Percentiles rank a stretch among this genome's conserved stretches.
These are phyloP conservation scores for Megalops cyprinoides DNA, from an alignment of 2,797 vertebrate genomes.

Conservation along the genomic window DNA sequence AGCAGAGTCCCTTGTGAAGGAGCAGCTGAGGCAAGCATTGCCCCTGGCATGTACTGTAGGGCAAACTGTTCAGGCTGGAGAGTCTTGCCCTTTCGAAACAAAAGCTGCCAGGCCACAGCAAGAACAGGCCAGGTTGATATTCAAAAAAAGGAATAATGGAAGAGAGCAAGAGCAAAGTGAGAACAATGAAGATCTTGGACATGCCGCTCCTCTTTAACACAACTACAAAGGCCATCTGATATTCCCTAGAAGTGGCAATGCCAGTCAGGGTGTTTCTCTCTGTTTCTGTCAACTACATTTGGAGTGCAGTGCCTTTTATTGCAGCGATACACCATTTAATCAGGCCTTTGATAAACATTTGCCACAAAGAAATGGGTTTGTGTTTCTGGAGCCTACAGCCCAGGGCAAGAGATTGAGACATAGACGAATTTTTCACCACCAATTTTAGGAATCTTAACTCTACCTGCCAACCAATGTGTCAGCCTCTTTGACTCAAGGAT, in stretches of 20 bases:
- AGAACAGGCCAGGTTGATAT: conserved; percentile 69
- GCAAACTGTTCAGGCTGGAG: conserved; percentile 79
- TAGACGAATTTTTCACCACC: conserved; percentile 73
- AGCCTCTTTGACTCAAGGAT: conserved; percentile 77
- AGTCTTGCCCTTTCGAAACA: conserved; percentile 92
- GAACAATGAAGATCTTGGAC: conserved; percentile 70
- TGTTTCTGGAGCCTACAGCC: conserved; percentile 75
- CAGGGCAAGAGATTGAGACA: conserved; percentile 74
- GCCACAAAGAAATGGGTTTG: conserved; percentile 75
- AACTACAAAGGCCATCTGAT: conserved; percentile 73
- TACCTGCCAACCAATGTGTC: conserved; percentile 74
- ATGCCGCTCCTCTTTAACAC: conserved; percentile 35
- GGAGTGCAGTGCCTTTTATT: conserved; percentile 51
- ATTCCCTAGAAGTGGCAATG: conserved; percentile 59
- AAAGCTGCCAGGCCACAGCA: conserved; percentile 65
- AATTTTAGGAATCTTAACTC: conserved; percentile 75
- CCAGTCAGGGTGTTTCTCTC: conserved; percentile 56
- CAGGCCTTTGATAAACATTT: conserved; percentile 82
- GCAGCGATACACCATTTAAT: conserved; percentile 72
- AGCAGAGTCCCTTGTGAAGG: conserved; percentile 87
- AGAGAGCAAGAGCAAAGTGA: conserved; percentile 69
- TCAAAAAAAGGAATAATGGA: conserved; percentile 52
- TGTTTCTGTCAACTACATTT: conserved; percentile 46
- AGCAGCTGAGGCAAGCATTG: conserved; percentile 91
- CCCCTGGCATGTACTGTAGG: conserved; percentile 86